These are phyloP conservation scores for Ictidomys tridecemlineatus DNA, from an alignment of 2,113 vertebrate species.

Conservation along the genomic window DNA sequence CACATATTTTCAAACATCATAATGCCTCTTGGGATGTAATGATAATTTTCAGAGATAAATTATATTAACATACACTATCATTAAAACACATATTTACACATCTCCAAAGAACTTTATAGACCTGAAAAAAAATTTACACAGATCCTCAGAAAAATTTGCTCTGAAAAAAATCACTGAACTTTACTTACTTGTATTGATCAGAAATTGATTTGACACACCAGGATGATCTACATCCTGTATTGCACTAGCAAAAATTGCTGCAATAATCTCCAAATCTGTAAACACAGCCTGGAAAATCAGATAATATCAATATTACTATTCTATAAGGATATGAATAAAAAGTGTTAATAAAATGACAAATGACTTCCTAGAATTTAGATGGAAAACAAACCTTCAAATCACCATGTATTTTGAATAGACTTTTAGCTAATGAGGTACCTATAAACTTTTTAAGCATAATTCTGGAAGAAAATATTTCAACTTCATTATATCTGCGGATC, in stretches of 20 bases:
- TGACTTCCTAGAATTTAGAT: not conserved
- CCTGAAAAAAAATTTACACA: conserved; percentile 16
- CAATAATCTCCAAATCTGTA: conserved; percentile 98
- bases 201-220: conserved; percentile 99
- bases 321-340: not conserved
- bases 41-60: conserved; percentile 25
- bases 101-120: not conserved
- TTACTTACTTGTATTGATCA: conserved; percentile 99
- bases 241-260: conserved; percentile 99
- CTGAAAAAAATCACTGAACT: not conserved
- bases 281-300: conserved; percentile 94
- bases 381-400: not conserved
- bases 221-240: conserved; percentile 99
- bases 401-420: not conserved
- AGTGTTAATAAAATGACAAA: not conserved
- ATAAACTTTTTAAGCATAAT: not conserved
- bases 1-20: not conserved
- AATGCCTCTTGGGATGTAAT: not conserved
- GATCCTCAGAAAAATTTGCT: not conserved
- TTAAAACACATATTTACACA: conserved; percentile 2
- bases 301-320: conserved; percentile 37
- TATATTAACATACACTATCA: not conserved
- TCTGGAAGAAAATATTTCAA: conserved; percentile 36
- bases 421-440: not conserved
- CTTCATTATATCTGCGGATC: not conserved